Evolutionary conservation across 1,140 invertebrate genomes (phyloP).

Genomic region (Aphelenchoides fujianensis): DNA sequence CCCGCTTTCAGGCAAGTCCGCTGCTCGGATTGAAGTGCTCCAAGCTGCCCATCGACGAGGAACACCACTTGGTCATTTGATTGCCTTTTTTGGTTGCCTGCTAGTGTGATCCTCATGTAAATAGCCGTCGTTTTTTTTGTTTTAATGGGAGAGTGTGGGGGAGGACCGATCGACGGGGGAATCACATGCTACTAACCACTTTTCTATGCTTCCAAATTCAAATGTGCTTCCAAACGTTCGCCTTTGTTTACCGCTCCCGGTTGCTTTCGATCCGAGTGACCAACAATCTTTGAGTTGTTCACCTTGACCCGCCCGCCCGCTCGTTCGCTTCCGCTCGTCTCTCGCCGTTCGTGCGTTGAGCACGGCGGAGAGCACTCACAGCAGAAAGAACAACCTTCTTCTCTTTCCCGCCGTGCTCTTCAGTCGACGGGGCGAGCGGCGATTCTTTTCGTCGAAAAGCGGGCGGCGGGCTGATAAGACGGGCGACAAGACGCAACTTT

Average conservation of each 20-base stretch:
- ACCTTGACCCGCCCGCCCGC: too few species aligned
- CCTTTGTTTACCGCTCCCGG: not conserved
- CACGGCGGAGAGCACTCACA: too few species aligned
- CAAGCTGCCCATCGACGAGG: not conserved
- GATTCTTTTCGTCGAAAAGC: too few species aligned
- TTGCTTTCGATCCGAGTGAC: not conserved
- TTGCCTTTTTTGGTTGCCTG: not conserved
- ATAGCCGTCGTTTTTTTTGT: not conserved
- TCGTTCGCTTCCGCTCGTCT: too few species aligned
- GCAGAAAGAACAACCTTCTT: too few species aligned
- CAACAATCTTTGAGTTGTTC: too few species aligned
- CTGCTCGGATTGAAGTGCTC: not conserved
- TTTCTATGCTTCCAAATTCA: not conserved
- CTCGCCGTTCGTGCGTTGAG: too few species aligned
- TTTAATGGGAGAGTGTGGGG: not conserved
- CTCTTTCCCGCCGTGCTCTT: too few species aligned
- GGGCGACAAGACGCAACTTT: too few species aligned
- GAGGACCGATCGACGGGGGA: too few species aligned
- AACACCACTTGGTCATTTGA: not conserved
- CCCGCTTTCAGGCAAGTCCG: slow-evolving; percentile 29
- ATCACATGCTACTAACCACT: not conserved
- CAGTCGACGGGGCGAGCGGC: too few species aligned
- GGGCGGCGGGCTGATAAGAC: too few species aligned
- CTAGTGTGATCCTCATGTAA: not conserved
- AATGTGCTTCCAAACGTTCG: not conserved